Percentiles rank a stretch among this genome's conserved stretches.
These are phyloP conservation scores for Temnothorax longispinosus DNA, from an alignment of 1,140 invertebrate species.

Conservation along the genomic window DNA sequence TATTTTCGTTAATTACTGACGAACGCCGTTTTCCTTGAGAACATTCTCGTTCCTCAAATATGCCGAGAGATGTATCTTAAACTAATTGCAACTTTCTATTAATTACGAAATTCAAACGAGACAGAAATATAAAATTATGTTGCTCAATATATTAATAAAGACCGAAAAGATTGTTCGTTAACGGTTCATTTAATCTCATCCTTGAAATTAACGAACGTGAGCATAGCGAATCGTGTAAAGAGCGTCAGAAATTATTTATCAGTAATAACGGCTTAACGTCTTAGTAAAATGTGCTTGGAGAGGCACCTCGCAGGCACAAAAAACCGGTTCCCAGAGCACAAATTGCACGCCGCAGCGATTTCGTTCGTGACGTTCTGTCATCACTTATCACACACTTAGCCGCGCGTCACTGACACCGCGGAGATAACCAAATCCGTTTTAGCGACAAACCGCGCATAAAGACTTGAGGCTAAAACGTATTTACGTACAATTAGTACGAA, in stretches of 20 bases:
- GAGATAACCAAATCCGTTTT: conserved; percentile 66
- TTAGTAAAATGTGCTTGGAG: not conserved
- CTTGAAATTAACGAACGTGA: not conserved
- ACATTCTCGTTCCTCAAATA: not conserved
- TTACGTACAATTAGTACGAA: conserved; percentile 37
- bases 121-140: not conserved
- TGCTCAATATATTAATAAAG: not conserved
- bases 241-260: not conserved
- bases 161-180: not conserved
- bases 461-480: not conserved
- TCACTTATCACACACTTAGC: conserved; percentile 62
- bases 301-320: not conserved
- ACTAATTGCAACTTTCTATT: conserved; percentile 27
- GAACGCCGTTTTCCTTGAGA: not conserved
- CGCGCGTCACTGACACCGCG: conserved; percentile 62
- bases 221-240: not conserved
- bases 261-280: not conserved
- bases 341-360: conserved; percentile 16
- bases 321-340: conserved; percentile 22
- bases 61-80: conserved; percentile 34
- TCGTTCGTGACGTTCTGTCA: conserved; percentile 14
- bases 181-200: not conserved
- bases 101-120: conserved; percentile 12
- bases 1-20: conserved; percentile 53
- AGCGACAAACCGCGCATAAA: conserved; percentile 41